Percentiles rank a stretch among this genome's conserved stretches.
Conservation (phyloP, 2,113 vertebrate species). For the Heliornis fulica region DNA sequence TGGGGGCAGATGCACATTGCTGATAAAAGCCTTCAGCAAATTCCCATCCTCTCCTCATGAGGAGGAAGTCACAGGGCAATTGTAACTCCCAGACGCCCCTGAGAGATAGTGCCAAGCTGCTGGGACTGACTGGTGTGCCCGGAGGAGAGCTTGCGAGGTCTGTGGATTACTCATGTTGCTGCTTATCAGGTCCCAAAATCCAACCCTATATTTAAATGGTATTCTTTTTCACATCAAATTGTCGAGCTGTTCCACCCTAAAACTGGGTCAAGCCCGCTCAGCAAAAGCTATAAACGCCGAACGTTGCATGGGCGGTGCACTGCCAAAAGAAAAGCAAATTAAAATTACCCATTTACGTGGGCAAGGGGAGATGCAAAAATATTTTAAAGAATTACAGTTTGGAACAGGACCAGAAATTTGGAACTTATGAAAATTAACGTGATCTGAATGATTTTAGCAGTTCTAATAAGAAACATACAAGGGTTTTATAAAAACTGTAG, state of each 20-base stretch:
- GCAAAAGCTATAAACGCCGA: background rate
- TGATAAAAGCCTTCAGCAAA: slow-evolving; percentile 60
- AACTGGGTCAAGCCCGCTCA: fast-evolving
- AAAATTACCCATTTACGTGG: background rate
- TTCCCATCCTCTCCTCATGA: slow-evolving; percentile 42
- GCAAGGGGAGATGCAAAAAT: background rate
- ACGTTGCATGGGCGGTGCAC: background rate
- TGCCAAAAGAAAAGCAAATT: background rate
- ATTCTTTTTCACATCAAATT: background rate
- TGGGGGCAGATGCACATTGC: slow-evolving; percentile 54
- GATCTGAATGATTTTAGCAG: background rate
- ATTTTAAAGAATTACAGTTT: background rate
- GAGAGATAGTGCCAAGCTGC: background rate
- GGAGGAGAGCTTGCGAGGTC: background rate
- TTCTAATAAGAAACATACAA: background rate
- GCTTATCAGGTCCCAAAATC: background rate
- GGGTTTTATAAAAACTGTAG: background rate
- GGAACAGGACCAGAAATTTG: background rate
- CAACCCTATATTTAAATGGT: fast-evolving
- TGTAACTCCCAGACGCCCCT: background rate
- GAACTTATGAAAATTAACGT: background rate
- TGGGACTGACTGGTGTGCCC: fast-evolving
- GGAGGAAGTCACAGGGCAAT: slow-evolving; percentile 43
- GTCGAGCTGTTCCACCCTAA: background rate
- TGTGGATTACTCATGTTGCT: fast-evolving